Base-by-base conservation (phyloP, 2,888 invertebrate species). In the Drosophila phalerata region DNA sequence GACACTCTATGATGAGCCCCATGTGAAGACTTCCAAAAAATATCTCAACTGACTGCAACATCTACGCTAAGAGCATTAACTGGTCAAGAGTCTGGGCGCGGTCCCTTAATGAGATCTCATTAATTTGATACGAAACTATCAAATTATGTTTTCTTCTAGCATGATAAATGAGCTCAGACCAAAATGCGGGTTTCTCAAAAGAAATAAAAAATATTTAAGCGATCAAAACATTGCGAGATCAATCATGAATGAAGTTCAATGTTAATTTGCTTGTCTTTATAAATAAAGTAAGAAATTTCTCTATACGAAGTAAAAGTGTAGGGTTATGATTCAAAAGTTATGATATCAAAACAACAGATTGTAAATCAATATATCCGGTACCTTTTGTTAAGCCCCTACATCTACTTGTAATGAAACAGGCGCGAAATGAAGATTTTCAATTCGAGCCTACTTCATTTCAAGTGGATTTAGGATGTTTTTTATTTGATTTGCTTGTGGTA, bases 21-120 rank as follows among this genome's bases (percentile, higher is more conserved):
- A 40, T 5, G 30, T 53, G 30, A 55, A 42, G 32, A 15, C 5
- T 9, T 9, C 37, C 3, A 32, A 58, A 11, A 34, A 37, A 53
- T 13, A 28, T 28, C 34, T 58, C 48, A 19, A n/a, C n/a, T n/a
- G 45, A 45, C 48, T 55, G 47, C 55, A 62, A 42, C 34, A 30
- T 17, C 13, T n/a, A 49, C 49, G 19, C 22, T n/a, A 49, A 37
- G 43, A 37, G 61, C 40, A 65, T 51, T 43, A 69, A 30, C 49
- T 17, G 28, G 2, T 11, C 57, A 15, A 25, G 15, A 5, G 10
- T 6, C 32, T 69, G 69, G 74, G 79, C 60, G 74, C 61, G 75
- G 63, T 52, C 45, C 17, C 63, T 34, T 78, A 78, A 85, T 82
- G 86, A 69, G 81, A 67, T 69, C 69, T 49, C 84, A 77, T 82